Evolutionary conservation across 2,888 invertebrate species (phyloP).

Genomic region (Cosmopolites sordidus): DNA sequence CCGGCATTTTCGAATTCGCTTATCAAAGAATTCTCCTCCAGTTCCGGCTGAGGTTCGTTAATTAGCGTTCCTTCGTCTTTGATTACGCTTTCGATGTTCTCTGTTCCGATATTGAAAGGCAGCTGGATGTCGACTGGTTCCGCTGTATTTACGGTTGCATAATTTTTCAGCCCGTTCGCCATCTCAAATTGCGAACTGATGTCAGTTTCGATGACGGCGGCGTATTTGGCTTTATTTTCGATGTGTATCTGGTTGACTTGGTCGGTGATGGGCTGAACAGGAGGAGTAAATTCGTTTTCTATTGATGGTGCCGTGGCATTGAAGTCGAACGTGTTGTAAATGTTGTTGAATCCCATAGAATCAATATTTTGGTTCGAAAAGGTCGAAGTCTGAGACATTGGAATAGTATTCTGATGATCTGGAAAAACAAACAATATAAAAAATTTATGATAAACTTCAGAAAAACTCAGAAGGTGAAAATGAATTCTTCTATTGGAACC

Average conservation of each 20-base stretch:
- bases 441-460: not conserved
- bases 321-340: conserved; percentile 30
- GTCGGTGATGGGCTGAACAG: conserved; percentile 21
- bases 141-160: conserved; percentile 47
- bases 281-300: conserved; percentile 27
- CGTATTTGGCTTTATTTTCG: conserved; percentile 36
- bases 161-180: conserved; percentile 46
- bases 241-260: conserved; percentile 24
- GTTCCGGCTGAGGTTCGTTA: conserved; percentile 42
- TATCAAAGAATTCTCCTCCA: conserved; percentile 46
- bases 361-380: conserved; percentile 9
- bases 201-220: conserved; percentile 42
- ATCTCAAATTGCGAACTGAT: conserved; percentile 41
- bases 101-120: conserved; percentile 47
- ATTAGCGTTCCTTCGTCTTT: conserved; percentile 39
- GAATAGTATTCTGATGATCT: conserved; percentile 4
- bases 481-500: no score
- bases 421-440: not conserved
- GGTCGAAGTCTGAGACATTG: not conserved
- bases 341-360: conserved; percentile 31
- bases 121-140: conserved; percentile 46
- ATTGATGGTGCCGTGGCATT: conserved; percentile 25
- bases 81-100: conserved; percentile 45
- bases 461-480: not conserved
- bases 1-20: conserved; percentile 47